Conservation (phyloP, 2,888 invertebrate species). For the Acrobasis repandana region DNA sequence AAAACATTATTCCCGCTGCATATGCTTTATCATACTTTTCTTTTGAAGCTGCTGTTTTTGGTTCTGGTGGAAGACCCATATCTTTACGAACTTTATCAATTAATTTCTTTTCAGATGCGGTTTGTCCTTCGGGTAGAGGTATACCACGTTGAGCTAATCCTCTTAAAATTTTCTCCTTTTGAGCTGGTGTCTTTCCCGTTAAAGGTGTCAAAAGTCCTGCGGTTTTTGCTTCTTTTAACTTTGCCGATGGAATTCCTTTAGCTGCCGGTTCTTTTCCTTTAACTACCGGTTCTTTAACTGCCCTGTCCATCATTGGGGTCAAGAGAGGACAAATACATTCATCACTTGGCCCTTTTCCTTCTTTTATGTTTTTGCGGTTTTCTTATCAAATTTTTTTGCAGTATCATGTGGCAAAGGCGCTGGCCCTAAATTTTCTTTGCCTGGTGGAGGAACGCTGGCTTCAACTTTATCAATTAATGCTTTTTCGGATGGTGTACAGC, state of each 20-base stretch:
- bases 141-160: conserved; percentile 34
- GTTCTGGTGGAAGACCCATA: conserved; percentile 36
- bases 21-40: conserved; percentile 32
- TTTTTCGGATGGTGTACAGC: conserved; percentile 37
- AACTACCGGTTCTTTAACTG: no score
- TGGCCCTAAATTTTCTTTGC: neutral
- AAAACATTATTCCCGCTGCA: conserved; percentile 36
- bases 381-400: conserved; percentile 30
- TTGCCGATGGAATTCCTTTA: conserved; percentile 32
- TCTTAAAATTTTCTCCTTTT: conserved; percentile 42
- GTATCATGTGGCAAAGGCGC: conserved; percentile 19
- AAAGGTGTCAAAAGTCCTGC: conserved; percentile 42
- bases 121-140: conserved; percentile 35
- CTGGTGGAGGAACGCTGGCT: neutral
- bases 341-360: conserved; percentile 36
- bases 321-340: conserved; percentile 44
- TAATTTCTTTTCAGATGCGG: conserved; percentile 33
- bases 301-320: conserved; percentile 29
- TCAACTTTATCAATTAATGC: conserved; percentile 31
- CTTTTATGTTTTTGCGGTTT: conserved; percentile 10
- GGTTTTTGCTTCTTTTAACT: conserved; percentile 40
- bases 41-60: conserved; percentile 33
- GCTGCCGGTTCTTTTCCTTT: conserved; percentile 5
- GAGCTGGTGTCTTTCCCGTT: conserved; percentile 37
- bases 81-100: conserved; percentile 35